Base-by-base conservation (phyloP, 2,113 vertebrate species). In the Hassar affinis region DNA sequence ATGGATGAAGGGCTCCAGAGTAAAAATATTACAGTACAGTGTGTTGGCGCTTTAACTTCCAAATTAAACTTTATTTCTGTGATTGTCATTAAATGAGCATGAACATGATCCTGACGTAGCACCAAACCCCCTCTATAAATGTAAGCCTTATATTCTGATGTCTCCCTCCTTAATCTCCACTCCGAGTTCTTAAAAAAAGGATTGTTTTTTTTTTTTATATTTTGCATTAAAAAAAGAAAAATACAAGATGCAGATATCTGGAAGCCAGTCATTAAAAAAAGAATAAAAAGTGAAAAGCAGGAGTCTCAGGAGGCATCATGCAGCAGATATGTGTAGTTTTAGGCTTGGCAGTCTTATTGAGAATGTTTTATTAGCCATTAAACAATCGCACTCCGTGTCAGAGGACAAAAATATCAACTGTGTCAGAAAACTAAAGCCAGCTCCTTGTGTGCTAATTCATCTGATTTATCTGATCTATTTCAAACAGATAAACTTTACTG, bases 311-410 rank as follows among this genome's bases (percentile, higher is more conserved):
- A 93, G 92, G 92, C 93, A 88, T 93, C 96, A 96, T 96, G 96
- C 95, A 95, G 92, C 88, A 86, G 89, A 84, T 85, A 86, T 88
- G 72, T 89, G 6, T 84, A 82, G 89, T 62, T 90, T 90, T 93
- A 94, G 94, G 95, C 90, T 95, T 96, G 93, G 95, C 95, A 97
- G 96, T 96, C 95, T 96, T 91, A 89, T 76, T 82, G 59, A 90
- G 87, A 59, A 30, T 82, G 71, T 86, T 66, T 76, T 61, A 71
- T 87, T 68, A 64, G 52, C 47, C 78, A 71, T 51, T 22, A 22
- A 90, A 78, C 83, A 83, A 56, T 88, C n/a, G n/a, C n/a, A n/a
- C n/a, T n/a, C n/a, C n/a, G n/a, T n/a, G n/a, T n/a, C n/a, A n/a
- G n/a, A n/a, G n/a, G n/a, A n/a, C n/a, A n/a, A n/a, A n/a, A n/a